Evolutionary conservation across 1,140 invertebrate genomes (phyloP), one percentile per base, ranked within the genome.

Genomic region (Harlomillsia oculata): DNA sequence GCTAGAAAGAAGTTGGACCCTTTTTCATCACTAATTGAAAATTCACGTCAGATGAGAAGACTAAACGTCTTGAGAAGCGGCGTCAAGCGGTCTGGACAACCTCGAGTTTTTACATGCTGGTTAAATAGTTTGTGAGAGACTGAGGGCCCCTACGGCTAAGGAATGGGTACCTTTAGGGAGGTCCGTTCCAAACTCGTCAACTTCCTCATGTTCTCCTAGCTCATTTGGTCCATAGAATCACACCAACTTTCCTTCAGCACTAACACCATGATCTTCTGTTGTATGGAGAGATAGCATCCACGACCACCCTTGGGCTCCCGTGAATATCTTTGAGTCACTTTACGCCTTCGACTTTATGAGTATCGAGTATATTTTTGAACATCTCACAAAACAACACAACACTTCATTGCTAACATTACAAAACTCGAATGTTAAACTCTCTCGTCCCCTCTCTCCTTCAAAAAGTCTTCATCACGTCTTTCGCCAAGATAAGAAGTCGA

Each of bases 151-250:
- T 53, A 48, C 48, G 36, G 44, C 59, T 40, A 51, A 56, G 54
- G 54, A 56, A 61, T 61, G 59, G 59, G 59, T 61, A 54, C 59
- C 59, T 61, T 61, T 50, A 61, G 59, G 59, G 59, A 56, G 59
- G 59, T 61, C 59, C 45, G 36, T 48, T 48, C 45, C 29, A 34
- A 20, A 9, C 28, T 44, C 20, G 11, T 6, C 41, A 21, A 41
- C 39, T 20, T 9, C 18, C 29, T 20, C 21, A 48, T 16, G 5
- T 32, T 32, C 45, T 18, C 29, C 13, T 48, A 18, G 30, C 28
- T 29, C 13, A 16, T 29, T 8, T n/a, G 2, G 16, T 29, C 18
- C 25, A 14, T 28, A 25, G 14, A 18, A 18, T 16, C 18, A 18
- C 9, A 40, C 16, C 18, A 14, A 16, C 9, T 40, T 16, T 8